phyloP scores from a whole-genome alignment of 2,113 vertebrate species.

The Corythornis madagascariensis region DNA sequence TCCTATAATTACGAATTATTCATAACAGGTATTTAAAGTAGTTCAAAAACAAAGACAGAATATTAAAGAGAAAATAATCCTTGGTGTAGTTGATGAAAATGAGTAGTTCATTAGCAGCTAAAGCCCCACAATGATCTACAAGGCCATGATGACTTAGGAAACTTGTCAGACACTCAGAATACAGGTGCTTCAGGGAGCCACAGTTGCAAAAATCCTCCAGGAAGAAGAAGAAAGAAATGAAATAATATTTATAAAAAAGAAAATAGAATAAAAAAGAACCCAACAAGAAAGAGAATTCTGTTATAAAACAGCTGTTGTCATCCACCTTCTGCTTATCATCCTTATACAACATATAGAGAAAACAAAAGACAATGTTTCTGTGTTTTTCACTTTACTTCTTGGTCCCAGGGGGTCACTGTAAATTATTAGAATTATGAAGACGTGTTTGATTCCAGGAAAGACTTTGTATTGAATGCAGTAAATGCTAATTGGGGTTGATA shows the following conservation, averaged over 20 bases:
- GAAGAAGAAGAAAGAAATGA: background rate
- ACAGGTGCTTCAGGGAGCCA: background rate
- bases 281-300: background rate
- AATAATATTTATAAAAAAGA: background rate
- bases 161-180: background rate
- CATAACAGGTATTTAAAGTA: background rate
- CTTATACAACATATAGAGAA: background rate
- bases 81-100: background rate
- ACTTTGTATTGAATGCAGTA: constrained; percentile 9
- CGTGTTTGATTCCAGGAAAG: background rate
- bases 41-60: background rate
- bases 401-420: background rate
- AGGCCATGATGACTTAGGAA: background rate
- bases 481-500: background rate
- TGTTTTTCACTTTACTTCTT: background rate
- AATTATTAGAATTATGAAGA: background rate
- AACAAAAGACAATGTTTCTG: background rate
- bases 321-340: background rate
- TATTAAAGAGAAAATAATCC: background rate
- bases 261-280: background rate
- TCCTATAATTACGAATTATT: background rate
- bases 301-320: background rate
- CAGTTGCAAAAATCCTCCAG: background rate
- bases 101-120: background rate
- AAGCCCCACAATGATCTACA: background rate